Evolutionary conservation across 2,797 vertebrate species (phyloP).

Genomic region (Propithecus deckenii): DNA sequence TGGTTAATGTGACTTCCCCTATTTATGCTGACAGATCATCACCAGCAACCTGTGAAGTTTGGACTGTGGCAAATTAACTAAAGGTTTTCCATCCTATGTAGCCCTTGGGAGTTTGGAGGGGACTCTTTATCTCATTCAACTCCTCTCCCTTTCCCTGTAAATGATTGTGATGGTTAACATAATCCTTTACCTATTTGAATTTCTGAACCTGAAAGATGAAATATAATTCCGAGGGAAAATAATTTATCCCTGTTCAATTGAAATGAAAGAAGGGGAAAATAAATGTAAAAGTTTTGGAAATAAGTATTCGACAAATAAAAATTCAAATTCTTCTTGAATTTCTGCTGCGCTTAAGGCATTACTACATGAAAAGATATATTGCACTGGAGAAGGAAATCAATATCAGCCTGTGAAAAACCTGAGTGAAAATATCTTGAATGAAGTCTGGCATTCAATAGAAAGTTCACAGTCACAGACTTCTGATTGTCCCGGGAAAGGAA

Average conservation of each 20-base stretch:
- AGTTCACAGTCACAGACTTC: conserved; percentile 67
- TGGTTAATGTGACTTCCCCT: neutral
- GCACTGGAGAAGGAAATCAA: conserved; percentile 75
- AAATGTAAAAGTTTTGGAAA: conserved; percentile 75
- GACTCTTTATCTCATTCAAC: neutral
- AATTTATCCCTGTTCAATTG: conserved; percentile 63
- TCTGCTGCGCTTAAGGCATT: conserved; percentile 79
- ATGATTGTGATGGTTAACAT: neutral
- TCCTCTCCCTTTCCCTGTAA: neutral
- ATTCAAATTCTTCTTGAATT: conserved; percentile 73
- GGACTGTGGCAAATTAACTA: neutral
- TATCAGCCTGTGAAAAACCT: conserved; percentile 77
- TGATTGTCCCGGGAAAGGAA: conserved; percentile 74
- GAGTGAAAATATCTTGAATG: conserved; percentile 76
- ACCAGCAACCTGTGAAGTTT: neutral
- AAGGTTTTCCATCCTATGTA: neutral
- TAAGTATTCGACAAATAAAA: conserved; percentile 75
- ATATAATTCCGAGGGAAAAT: conserved; percentile 61
- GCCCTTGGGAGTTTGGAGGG: neutral
- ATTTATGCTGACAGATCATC: neutral
- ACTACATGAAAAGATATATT: conserved; percentile 76
- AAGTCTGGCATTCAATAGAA: conserved; percentile 74
- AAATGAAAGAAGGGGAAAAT: conserved; percentile 53
- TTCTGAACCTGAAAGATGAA: conserved; percentile 58
- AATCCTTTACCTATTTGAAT: conserved; percentile 9